phyloP scores from a whole-genome alignment of 1,140 invertebrate species.

The Globodera ellingtonae region DNA sequence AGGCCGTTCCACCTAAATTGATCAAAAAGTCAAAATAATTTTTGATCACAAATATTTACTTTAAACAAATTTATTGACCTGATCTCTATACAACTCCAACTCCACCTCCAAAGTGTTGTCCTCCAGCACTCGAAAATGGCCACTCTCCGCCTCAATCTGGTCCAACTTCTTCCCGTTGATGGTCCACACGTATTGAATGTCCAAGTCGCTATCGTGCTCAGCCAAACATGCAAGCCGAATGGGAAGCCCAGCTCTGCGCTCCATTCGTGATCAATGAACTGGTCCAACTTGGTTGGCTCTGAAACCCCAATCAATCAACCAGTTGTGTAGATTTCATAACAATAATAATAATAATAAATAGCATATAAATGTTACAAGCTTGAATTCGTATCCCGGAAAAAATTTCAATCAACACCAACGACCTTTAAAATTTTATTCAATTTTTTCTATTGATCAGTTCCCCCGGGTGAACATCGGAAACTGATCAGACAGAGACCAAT shows the following conservation, averaged over 20 bases:
- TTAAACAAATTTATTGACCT: too few relatives aligned
- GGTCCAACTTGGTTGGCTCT: conserved; percentile 61
- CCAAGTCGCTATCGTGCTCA: conserved; percentile 78
- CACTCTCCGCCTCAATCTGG: not conserved
- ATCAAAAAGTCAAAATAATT: too few relatives aligned
- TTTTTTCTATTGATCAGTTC: too few relatives aligned
- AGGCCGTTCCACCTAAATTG: conserved; percentile 76
- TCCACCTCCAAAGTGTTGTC: conserved; percentile 84
- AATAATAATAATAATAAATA: not conserved
- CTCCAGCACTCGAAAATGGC: conserved; percentile 65
- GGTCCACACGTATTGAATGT: conserved; percentile 81
- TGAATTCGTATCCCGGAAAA: not conserved
- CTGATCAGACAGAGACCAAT: not conserved
- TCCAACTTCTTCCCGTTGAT: conserved; percentile 67
- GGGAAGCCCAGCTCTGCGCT: conserved; percentile 74
- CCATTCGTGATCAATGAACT: conserved; percentile 49
- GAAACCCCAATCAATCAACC: not conserved
- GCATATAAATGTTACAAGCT: too few relatives aligned
- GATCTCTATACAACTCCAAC: too few relatives aligned
- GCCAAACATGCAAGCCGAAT: conserved; percentile 81
- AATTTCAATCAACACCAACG: not conserved
- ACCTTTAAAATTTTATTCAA: too few relatives aligned
- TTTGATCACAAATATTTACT: too few relatives aligned
- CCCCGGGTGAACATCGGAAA: too few relatives aligned
- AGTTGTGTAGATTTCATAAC: not conserved